A percentile compares a stretch with the other conserved stretches of the same genome.
phyloP scores from a whole-genome alignment of 2,888 invertebrate genomes.

The Phragmatobia fuliginosa region DNA sequence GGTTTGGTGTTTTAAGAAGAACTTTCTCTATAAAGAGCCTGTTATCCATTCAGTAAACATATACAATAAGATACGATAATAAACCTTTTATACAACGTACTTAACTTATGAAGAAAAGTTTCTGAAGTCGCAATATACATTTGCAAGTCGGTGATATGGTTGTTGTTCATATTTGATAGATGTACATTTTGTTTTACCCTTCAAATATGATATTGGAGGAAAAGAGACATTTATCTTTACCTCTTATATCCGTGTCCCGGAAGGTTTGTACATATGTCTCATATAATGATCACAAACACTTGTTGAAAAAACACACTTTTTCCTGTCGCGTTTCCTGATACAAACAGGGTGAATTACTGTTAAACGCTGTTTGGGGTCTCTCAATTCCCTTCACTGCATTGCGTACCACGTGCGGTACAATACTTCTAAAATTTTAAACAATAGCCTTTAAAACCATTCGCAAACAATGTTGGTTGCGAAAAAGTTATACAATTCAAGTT shows the following conservation, averaged over 20 bases:
- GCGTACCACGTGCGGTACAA: neutral
- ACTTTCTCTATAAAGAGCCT: neutral
- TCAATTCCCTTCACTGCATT: conserved; percentile 13
- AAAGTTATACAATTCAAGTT: conserved; percentile 54
- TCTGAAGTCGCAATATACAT: neutral
- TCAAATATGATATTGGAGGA: neutral
- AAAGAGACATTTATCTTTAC: neutral
- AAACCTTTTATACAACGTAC: neutral
- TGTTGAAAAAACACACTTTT: neutral
- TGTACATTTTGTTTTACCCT: neutral
- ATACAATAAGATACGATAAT: neutral
- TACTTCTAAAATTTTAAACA: conserved; percentile 32
- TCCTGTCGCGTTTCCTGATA: neutral
- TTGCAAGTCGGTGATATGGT: neutral
- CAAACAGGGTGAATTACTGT: conserved; percentile 11
- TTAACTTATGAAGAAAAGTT: neutral
- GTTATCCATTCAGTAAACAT: too few relatives aligned
- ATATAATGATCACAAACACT: neutral
- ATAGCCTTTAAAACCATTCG: conserved; percentile 33
- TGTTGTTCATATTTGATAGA: neutral
- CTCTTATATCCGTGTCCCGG: neutral
- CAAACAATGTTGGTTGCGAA: conserved; percentile 48
- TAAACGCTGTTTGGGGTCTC: conserved; percentile 7
- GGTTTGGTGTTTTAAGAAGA: neutral
- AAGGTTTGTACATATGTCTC: neutral